Evolutionary conservation across 2,888 invertebrate species (phyloP).

Genomic region (Metellina segmentata): DNA sequence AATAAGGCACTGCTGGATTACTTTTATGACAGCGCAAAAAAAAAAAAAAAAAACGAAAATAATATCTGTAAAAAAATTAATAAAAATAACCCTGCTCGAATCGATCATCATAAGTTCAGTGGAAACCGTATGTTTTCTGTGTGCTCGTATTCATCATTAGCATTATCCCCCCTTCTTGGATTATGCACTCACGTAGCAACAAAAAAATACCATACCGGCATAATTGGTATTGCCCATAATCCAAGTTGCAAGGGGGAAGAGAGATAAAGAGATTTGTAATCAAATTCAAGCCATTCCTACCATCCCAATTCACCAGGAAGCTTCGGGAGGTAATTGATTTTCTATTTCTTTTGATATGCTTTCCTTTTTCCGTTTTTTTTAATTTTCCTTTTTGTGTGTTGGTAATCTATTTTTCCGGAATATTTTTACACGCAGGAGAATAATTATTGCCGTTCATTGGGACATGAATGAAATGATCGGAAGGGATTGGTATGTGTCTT

Average conservation of each 20-base stretch:
- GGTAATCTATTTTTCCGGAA: conserved; percentile 54
- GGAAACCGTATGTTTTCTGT: not conserved
- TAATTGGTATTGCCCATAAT: conserved; percentile 68
- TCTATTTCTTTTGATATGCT: not conserved
- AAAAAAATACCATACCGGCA: conserved; percentile 13
- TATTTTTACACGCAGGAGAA: conserved; percentile 55
- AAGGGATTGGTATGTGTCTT: not conserved
- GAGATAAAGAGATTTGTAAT: conserved; percentile 69
- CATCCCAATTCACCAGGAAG: conserved; percentile 47
- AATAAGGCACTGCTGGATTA: conserved; percentile 7
- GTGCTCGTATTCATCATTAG: conserved; percentile 46
- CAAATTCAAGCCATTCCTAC: conserved; percentile 60
- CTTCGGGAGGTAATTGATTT: conserved; percentile 60
- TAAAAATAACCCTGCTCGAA: conserved; percentile 11
- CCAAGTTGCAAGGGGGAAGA: conserved; percentile 3
- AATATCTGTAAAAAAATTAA: conserved; percentile 34
- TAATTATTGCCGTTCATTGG: conserved; percentile 53
- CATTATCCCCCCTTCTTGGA: conserved; percentile 11
- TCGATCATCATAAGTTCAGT: conserved; percentile 27
- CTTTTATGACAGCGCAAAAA: conserved; percentile 35
- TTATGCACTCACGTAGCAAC: conserved; percentile 9
- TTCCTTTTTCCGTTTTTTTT: not conserved
- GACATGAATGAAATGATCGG: conserved; percentile 13
- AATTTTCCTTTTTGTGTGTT: conserved; percentile 1
- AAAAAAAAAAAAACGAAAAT: not conserved